phyloP scores from a whole-genome alignment of 2,797 vertebrate species.

The Mormyrops attenuatus region DNA sequence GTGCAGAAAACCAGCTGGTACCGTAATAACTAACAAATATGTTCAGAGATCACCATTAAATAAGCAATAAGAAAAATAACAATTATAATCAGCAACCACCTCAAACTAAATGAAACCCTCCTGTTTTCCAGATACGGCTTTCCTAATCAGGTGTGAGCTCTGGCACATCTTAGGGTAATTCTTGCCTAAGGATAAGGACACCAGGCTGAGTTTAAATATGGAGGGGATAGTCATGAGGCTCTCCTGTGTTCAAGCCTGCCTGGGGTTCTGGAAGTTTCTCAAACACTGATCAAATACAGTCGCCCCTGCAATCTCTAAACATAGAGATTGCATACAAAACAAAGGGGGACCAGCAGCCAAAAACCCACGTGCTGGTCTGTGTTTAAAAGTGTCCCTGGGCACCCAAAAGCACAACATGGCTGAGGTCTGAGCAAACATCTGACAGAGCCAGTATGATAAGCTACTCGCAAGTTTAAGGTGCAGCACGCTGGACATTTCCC shows the following conservation, averaged over 20 bases:
- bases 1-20: neutral
- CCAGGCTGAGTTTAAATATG: neutral
- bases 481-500: neutral
- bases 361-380: neutral
- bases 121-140: neutral
- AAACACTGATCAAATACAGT: neutral
- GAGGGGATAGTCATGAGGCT: neutral
- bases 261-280: slow-evolving; percentile 6
- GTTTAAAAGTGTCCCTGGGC: neutral
- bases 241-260: neutral
- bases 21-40: neutral
- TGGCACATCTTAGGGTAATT: neutral
- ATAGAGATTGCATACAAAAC: neutral
- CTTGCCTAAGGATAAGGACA: neutral
- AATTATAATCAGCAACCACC: neutral
- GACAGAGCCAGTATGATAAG: neutral
- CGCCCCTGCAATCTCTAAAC: neutral
- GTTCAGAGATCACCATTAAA: slow-evolving; percentile 1
- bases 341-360: neutral
- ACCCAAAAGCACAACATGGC: neutral
- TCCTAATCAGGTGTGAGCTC: neutral
- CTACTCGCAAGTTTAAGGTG: neutral
- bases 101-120: neutral
- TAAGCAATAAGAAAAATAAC: slow-evolving; percentile 15
- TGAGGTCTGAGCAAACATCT: neutral